Evolutionary conservation across 2,113 vertebrate species (phyloP), one percentile per base, ranked within the genome.

Genomic region (Hydropotes inermis): DNA sequence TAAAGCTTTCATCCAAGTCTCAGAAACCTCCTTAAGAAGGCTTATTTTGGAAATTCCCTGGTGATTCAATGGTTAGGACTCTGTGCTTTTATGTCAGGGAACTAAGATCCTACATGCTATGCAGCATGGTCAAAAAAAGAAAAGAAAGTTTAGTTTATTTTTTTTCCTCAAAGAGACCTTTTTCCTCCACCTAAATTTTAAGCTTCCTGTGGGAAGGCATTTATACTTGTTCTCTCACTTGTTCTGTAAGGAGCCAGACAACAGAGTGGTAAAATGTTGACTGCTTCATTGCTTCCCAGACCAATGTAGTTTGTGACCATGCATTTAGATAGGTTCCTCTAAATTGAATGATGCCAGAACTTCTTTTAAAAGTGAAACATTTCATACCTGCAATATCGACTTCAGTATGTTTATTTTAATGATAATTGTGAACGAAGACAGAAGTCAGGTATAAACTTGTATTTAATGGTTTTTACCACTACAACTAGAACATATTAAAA

Each of bases 401-500:
- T n/a, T 84, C 81, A 33, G 36, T 78, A 13, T 89, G 50, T 78
- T 64, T 58, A 45, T 64, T 67, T 97, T 85, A 76, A 30, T 47
- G n/a, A 6, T 45, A 87, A n/a, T 89, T 83, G 27, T 39, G 12
- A 50, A n/a, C 0, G 6, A 89, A 79, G 45, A 39, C 89, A 39
- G 79, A 81, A 88, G 21, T 27, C 64, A 91, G 4, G 5, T 57
- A 43, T 36, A 47, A 47, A 76, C 47, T 64, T 33, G 9, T 36
- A 12, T 82, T 91, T 36, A 85, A 82, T 33, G 36, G 27, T 58
- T 79, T 79, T 87, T 58, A n/a, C 12, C 10, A 15, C 27, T 67
- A 30, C 67, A 60, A 33, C 45, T 50, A 76, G 61, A 67, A 76
- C 17, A 85, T 17, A 83, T 67, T 43, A 54, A 60, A 86, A 57